A percentile compares a stretch with the other conserved stretches of the same genome.
These are phyloP conservation scores for Aplochiton taeniatus DNA, from an alignment of 2,797 vertebrate genomes.

Conservation along the genomic window DNA sequence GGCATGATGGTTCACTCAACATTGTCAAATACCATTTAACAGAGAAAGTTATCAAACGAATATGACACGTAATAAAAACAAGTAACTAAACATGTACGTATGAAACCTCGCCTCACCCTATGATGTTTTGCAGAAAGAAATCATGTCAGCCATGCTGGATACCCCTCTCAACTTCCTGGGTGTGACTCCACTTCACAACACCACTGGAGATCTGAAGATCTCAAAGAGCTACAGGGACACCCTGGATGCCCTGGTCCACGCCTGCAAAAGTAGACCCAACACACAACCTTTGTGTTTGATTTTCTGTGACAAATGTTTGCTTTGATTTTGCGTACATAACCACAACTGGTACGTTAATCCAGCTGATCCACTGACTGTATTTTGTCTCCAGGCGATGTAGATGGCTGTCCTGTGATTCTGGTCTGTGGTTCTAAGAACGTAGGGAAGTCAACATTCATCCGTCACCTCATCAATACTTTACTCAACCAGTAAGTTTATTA, in stretches of 20 bases:
- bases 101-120: no score
- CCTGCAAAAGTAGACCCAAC: conserved; percentile 79
- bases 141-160: conserved; percentile 68
- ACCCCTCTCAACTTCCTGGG: conserved; percentile 81
- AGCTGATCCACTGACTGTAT: not conserved
- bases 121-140: conserved; percentile 61
- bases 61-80: no score
- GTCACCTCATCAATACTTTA: conserved; percentile 88
- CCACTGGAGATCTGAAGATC: conserved; percentile 63
- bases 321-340: not conserved
- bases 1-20: no score
- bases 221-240: conserved; percentile 72
- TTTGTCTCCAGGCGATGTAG: conserved; percentile 78
- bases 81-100: no score
- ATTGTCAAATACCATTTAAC: no score
- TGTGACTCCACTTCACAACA: conserved; percentile 69
- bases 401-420: conserved; percentile 85
- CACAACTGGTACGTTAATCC: conserved; percentile 20
- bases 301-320: not conserved
- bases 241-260: conserved; percentile 75
- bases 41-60: no score
- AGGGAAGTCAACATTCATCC: conserved; percentile 92
- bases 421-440: conserved; percentile 87
- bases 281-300: not conserved
- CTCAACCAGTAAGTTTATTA: conserved; percentile 85